phyloP scores from a whole-genome alignment of 2,888 invertebrate genomes.

The Tethea ocularis region DNA sequence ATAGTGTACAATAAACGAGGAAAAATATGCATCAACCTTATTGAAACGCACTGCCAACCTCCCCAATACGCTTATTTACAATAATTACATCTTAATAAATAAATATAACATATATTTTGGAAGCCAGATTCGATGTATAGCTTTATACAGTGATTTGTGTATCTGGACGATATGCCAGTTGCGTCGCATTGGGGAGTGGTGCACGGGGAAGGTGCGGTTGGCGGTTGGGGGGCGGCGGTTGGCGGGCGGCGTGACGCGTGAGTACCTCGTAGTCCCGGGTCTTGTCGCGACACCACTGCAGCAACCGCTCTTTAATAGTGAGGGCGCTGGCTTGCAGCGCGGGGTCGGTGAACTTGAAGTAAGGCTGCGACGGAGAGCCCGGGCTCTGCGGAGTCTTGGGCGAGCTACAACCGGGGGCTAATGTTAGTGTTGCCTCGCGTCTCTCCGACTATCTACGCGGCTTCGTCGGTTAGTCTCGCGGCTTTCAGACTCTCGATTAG shows the following conservation, averaged over 20 bases:
- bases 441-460: constrained; percentile 20
- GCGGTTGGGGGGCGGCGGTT: constrained; percentile 36
- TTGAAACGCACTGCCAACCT: constrained; percentile 32
- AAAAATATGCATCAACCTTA: constrained; percentile 46
- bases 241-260: constrained; percentile 36
- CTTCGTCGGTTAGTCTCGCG: constrained; percentile 30
- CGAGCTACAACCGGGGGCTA: constrained; percentile 86
- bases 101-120: constrained; percentile 7
- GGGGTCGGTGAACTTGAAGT: constrained; percentile 96
- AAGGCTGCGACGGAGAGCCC: constrained; percentile 87
- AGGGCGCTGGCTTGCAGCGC: constrained; percentile 95
- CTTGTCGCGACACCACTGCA: constrained; percentile 98
- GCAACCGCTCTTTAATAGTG: constrained; percentile 97
- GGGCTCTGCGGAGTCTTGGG: constrained; percentile 87
- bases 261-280: constrained; percentile 98
- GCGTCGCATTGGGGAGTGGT: constrained; percentile 10
- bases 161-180: constrained; percentile 16
- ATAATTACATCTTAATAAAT: constrained; percentile 20
- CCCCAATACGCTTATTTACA: constrained; percentile 40
- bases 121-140: constrained; percentile 10
- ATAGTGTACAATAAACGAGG: not conserved
- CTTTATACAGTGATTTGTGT: constrained; percentile 14
- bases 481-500: constrained; percentile 41
- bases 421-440: constrained; percentile 17
- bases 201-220: constrained; percentile 25